These are phyloP conservation scores for Agrotis exclamationis DNA, from an alignment of 2,888 invertebrate genomes.

Conservation along the genomic window DNA sequence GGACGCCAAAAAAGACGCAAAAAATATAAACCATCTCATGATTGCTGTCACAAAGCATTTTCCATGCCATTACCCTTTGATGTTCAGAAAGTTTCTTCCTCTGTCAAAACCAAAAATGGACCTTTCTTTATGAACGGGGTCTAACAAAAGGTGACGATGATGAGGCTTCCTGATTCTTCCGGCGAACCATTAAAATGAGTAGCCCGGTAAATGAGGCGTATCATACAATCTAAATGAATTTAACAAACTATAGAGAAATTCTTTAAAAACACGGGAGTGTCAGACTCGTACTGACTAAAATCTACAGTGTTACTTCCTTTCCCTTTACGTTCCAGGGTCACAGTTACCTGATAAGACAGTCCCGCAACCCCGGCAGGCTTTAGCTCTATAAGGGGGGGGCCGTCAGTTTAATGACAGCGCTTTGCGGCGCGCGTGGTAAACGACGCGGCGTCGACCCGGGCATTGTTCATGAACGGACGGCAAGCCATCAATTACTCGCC, in stretches of 20 bases:
- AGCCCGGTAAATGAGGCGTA: constrained; percentile 5
- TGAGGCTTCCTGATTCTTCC: constrained; percentile 47
- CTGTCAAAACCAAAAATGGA: constrained; percentile 15
- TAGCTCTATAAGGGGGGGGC: too few species aligned
- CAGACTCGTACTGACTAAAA: too few species aligned
- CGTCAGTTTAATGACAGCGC: too few species aligned
- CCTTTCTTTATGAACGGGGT: constrained; percentile 48
- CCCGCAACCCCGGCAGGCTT: too few species aligned
- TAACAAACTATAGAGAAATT: neutral
- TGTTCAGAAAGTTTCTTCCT: neutral
- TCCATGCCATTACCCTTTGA: constrained; percentile 21
- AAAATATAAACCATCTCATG: neutral
- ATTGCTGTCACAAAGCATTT: neutral
- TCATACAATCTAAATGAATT: constrained; percentile 2
- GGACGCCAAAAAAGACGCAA: neutral
- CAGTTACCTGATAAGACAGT: too few species aligned
- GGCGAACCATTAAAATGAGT: constrained; percentile 23
- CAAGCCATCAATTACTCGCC: too few species aligned
- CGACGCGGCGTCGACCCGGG: too few species aligned
- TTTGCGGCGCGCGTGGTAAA: too few species aligned
- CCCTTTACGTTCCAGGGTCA: too few species aligned
- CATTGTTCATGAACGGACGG: too few species aligned
- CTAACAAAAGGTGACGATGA: constrained; percentile 37
- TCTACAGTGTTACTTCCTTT: too few species aligned
- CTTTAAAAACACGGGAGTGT: too few species aligned